phyloP scores from a whole-genome alignment of 2,888 invertebrate species.

The Linnaemya tessellans region DNA sequence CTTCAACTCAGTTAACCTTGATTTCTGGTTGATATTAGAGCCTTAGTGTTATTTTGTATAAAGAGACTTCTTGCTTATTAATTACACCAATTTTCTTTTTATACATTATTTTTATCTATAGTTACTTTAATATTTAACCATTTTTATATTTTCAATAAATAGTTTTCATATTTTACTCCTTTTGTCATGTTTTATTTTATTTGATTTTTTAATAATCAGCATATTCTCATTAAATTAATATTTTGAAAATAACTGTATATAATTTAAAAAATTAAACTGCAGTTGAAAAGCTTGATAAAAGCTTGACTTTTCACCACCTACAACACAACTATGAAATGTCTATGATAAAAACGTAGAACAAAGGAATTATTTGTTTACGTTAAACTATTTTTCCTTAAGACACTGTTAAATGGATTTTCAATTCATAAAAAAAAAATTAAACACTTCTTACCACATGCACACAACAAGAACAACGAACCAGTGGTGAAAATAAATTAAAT shows the following conservation, averaged over 20 bases:
- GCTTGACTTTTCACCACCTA: not conserved
- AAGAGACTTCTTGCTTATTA: too few species aligned
- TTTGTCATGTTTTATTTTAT: too few species aligned
- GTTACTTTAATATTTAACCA: too few species aligned
- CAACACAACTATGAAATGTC: not conserved
- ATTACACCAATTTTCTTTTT: too few species aligned
- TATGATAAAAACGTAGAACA: not conserved
- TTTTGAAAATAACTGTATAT: not conserved
- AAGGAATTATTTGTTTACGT: slow-evolving; percentile 13
- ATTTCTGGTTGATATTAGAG: too few species aligned
- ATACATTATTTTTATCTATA: too few species aligned
- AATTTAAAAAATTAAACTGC: not conserved
- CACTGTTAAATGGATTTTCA: not conserved
- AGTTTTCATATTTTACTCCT: too few species aligned
- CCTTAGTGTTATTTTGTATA: too few species aligned
- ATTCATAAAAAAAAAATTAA: not conserved
- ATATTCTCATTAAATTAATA: not conserved
- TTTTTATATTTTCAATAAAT: too few species aligned
- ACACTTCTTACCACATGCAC: not conserved
- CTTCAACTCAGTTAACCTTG: too few species aligned
- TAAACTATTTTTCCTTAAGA: not conserved
- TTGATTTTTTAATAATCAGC: too few species aligned
- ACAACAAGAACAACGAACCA: slow-evolving; percentile 18
- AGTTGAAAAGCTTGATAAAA: not conserved
- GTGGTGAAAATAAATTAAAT: not conserved